Conservation (phyloP, 2,113 vertebrate genomes). For the Podiceps cristatus region DNA sequence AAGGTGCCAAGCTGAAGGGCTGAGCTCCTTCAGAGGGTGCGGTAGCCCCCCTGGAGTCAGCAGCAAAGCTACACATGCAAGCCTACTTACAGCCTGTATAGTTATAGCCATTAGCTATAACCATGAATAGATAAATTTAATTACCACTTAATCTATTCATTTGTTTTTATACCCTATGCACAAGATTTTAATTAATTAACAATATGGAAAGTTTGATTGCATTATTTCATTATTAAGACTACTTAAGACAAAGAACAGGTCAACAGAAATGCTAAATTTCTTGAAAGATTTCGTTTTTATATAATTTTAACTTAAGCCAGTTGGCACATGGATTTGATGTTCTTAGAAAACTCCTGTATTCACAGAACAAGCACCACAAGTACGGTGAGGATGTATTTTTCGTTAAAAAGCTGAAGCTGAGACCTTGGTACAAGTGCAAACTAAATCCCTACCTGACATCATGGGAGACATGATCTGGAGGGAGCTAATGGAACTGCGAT, state of each 20-base stretch:
- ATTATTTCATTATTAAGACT: slow-evolving; percentile 3
- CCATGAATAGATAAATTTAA: background rate
- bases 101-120: background rate
- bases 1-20: background rate
- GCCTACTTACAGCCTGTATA: background rate
- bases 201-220: background rate
- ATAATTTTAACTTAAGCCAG: background rate
- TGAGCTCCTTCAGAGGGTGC: background rate
- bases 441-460: background rate
- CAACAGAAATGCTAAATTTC: background rate
- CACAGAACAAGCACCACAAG: background rate
- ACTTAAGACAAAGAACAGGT: background rate
- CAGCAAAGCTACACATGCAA: background rate
- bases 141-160: background rate
- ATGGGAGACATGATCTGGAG: background rate
- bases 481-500: background rate
- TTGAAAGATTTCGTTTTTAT: background rate
- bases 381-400: background rate
- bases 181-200: slow-evolving; percentile 19
- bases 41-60: background rate
- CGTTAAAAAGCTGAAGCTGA: background rate
- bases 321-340: background rate
- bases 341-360: background rate
- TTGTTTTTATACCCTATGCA: background rate
- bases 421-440: background rate